phyloP scores from a whole-genome alignment of 2,113 vertebrate genomes.

The Paramisgurnus dabryanus region DNA sequence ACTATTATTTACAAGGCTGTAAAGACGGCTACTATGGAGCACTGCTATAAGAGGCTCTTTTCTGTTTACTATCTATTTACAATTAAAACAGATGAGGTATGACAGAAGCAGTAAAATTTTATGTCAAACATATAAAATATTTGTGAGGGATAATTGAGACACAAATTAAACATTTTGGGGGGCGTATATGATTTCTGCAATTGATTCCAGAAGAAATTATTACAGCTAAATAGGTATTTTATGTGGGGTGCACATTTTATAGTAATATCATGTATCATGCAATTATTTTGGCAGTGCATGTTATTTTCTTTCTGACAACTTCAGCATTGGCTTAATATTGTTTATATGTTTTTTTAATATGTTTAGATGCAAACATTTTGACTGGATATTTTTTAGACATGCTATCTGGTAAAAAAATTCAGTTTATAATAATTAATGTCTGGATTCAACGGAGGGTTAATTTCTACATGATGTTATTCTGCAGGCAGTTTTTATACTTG shows the following conservation, averaged over 20 bases:
- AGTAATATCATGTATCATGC: background rate
- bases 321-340: background rate
- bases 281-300: background rate
- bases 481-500: too few species aligned
- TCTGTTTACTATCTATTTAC: slow-evolving; percentile 50
- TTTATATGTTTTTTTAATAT: too few species aligned
- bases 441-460: too few species aligned
- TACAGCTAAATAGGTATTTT: background rate
- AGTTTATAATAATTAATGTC: too few species aligned
- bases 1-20: slow-evolving; percentile 65
- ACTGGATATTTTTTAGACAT: too few species aligned
- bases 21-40: slow-evolving; percentile 44
- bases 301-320: slow-evolving; percentile 53
- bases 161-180: background rate
- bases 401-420: too few species aligned
- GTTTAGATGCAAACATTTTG: too few species aligned
- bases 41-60: slow-evolving; percentile 21
- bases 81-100: slow-evolving; percentile 24
- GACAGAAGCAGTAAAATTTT: background rate
- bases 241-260: background rate
- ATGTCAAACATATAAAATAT: background rate
- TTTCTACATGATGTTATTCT: too few species aligned
- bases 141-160: background rate
- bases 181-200: background rate
- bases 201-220: background rate